These are phyloP conservation scores for Timema cristinae DNA, from an alignment of 2,888 invertebrate genomes.

Conservation along the genomic window DNA sequence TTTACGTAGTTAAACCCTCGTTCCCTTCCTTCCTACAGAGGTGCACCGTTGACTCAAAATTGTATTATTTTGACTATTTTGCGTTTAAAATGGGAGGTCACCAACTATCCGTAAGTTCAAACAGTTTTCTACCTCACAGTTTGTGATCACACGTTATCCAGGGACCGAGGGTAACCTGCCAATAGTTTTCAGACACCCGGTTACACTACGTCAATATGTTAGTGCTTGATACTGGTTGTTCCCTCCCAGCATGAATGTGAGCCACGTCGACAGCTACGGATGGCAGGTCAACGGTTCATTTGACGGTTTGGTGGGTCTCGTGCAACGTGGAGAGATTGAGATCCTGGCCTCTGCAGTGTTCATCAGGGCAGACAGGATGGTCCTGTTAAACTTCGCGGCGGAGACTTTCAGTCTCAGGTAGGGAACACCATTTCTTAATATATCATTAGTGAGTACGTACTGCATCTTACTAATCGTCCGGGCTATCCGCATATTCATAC, in stretches of 20 bases:
- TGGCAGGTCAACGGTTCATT: slow-evolving; percentile 56
- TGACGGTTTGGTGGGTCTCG: slow-evolving; percentile 53
- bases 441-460: background rate
- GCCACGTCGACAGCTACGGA: slow-evolving; percentile 50
- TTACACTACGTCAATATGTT: too few relatives aligned
- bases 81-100: too few relatives aligned
- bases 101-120: too few relatives aligned
- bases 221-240: background rate
- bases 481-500: too few relatives aligned
- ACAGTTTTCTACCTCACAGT: too few relatives aligned
- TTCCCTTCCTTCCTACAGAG: too few relatives aligned
- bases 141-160: too few relatives aligned
- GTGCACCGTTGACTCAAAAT: too few relatives aligned
- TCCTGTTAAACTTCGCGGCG: slow-evolving; percentile 50
- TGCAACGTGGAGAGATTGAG: slow-evolving; percentile 54
- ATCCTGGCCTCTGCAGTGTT: slow-evolving; percentile 53
- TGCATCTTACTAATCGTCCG: background rate
- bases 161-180: too few relatives aligned
- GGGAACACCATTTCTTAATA: background rate
- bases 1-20: too few relatives aligned
- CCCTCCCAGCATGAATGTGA: background rate
- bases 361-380: slow-evolving; percentile 55
- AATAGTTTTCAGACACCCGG: too few relatives aligned
- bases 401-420: slow-evolving; percentile 51
- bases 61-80: too few relatives aligned